Evolutionary conservation across 2,888 invertebrate species (phyloP).

Genomic region (Phyllotreta cruciferae): DNA sequence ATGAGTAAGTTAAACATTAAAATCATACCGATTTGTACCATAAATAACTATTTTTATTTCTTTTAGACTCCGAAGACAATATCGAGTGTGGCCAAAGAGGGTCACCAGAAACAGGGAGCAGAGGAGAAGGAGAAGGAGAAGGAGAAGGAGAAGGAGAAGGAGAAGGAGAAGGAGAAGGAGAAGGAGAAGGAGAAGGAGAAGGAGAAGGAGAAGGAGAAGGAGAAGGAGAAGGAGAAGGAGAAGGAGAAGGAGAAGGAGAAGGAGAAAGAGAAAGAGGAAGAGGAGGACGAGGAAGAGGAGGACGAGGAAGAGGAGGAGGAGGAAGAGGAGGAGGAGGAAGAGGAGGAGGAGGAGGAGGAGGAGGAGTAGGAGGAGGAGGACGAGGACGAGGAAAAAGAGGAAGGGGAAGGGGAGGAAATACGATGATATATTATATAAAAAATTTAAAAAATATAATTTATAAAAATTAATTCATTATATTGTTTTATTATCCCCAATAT

Average conservation of each 20-base stretch:
- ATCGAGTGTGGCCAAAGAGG: too few relatives aligned
- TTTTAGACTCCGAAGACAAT: too few relatives aligned
- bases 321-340: neutral
- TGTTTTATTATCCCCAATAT: too few relatives aligned
- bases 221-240: neutral
- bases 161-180: neutral
- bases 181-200: neutral
- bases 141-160: neutral
- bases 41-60: too few relatives aligned
- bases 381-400: neutral
- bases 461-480: too few relatives aligned
- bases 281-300: neutral
- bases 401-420: neutral
- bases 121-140: neutral
- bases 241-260: neutral
- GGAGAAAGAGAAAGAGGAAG: neutral
- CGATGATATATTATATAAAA: too few relatives aligned
- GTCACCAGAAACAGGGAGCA: neutral
- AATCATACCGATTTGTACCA: too few relatives aligned
- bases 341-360: neutral
- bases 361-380: neutral
- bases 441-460: too few relatives aligned
- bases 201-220: neutral
- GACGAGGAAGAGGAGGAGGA: neutral
- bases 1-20: too few relatives aligned